Base-by-base conservation (phyloP, 2,888 invertebrate genomes). In the Nudaria mundana region DNA sequence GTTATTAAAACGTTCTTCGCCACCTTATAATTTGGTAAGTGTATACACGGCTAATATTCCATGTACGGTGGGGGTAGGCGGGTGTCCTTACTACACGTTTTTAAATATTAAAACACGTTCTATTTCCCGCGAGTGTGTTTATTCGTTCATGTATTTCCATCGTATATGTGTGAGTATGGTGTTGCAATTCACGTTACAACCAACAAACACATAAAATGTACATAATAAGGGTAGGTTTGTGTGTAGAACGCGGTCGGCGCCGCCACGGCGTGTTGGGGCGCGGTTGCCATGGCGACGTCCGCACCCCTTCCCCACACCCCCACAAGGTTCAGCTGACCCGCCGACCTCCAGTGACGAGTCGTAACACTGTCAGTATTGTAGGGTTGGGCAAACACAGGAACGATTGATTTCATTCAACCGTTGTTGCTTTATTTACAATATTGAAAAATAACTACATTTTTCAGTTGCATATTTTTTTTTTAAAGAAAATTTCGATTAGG, bases 221-320 rank as follows among this genome's bases (percentile, higher is more conserved):
- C 73, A 76, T 73, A 71, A 63, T 68, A 63, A 62, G 58, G n/a
- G 56, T 66, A 65, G 56, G 64, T 59, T 60, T 71, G 74, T 65
- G 68, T 67, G 72, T 68, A 60, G 53, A 63, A 71, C 58, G 64
- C 61, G 66, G 70, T 60, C 66, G 87, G 87, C 87, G 87, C 86
- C 86, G 74, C 71, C 64, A 61, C 78, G 87, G 79, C 86, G 87
- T 86, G 87, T 87, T 86, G 77, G 84, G 83, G 81, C 79, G 70
- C 75, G 64, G 84, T 86, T 70, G 70, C 65, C 71, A 81, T 81
- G 73, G 68, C 61, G 60, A 86, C 81, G 50, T 60, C 55, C 60
- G 63, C 63, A 56, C 57, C 66, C 59, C 56, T 62, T 51, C 72
- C 62, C 64, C 70, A 63, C 64, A 51, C 60, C 56, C 54, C 61